Evolutionary conservation across 1,140 invertebrate genomes (phyloP).

Genomic region (Polyergus mexicanus): DNA sequence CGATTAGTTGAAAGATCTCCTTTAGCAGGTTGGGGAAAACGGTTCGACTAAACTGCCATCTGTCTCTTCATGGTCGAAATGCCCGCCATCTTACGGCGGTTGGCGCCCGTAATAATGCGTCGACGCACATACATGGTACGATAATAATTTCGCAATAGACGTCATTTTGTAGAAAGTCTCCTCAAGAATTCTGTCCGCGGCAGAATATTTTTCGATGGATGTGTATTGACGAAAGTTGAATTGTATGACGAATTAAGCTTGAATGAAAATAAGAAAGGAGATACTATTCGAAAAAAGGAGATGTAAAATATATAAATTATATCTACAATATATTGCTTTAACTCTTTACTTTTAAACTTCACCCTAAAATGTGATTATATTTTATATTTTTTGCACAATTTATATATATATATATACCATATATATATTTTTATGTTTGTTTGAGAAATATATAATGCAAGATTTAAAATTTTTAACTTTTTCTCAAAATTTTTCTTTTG

Average conservation of each 20-base stretch:
- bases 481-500: neutral
- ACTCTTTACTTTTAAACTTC: neutral
- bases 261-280: conserved; percentile 4
- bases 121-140: neutral
- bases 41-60: neutral
- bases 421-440: neutral
- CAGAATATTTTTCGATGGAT: neutral
- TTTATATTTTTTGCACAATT: neutral
- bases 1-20: conserved; percentile 21
- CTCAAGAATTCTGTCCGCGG: neutral
- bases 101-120: neutral
- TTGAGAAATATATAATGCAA: neutral
- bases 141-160: conserved; percentile 29
- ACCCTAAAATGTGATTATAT: neutral
- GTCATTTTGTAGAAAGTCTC: conserved; percentile 35
- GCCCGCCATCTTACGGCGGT: neutral
- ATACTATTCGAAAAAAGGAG: neutral
- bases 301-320: neutral
- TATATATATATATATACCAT: neutral
- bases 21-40: neutral
- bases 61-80: conserved; percentile 7
- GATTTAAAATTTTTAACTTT: neutral
- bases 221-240: neutral
- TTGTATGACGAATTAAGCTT: neutral
- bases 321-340: neutral